Conservation (phyloP, 2,797 vertebrate genomes). For the Anabas testudineus region DNA sequence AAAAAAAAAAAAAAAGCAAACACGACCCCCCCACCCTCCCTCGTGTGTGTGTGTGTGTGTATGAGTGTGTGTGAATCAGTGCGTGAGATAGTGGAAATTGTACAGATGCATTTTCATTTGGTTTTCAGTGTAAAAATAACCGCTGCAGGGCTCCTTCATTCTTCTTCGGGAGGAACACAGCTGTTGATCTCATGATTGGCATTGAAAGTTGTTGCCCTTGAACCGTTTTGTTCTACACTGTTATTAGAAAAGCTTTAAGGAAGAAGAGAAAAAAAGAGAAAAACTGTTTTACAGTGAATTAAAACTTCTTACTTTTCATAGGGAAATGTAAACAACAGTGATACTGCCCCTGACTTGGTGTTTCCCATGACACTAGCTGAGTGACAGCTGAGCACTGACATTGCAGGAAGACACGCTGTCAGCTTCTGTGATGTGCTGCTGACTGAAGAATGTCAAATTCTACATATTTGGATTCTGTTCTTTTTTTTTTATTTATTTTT, state of each 20-base stretch:
- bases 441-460: neutral
- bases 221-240: neutral
- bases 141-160: slow-evolving; percentile 38
- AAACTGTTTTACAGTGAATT: no score
- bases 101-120: slow-evolving; percentile 45
- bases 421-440: neutral
- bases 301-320: neutral
- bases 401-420: neutral
- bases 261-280: neutral
- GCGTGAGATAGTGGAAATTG: slow-evolving; percentile 49
- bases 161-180: slow-evolving; percentile 20
- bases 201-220: slow-evolving; percentile 10
- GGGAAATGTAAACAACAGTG: neutral
- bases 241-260: neutral
- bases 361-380: neutral
- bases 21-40: neutral
- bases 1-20: slow-evolving; percentile 51
- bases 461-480: neutral
- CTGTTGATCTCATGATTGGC: slow-evolving; percentile 33
- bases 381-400: neutral
- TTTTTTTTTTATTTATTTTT: no score
- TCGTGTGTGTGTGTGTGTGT: no score
- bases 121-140: slow-evolving; percentile 38
- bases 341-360: neutral
- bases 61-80: slow-evolving; percentile 33